Conservation (phyloP, 2,113 vertebrate genomes). For the Erythrocercus mccallii region DNA sequence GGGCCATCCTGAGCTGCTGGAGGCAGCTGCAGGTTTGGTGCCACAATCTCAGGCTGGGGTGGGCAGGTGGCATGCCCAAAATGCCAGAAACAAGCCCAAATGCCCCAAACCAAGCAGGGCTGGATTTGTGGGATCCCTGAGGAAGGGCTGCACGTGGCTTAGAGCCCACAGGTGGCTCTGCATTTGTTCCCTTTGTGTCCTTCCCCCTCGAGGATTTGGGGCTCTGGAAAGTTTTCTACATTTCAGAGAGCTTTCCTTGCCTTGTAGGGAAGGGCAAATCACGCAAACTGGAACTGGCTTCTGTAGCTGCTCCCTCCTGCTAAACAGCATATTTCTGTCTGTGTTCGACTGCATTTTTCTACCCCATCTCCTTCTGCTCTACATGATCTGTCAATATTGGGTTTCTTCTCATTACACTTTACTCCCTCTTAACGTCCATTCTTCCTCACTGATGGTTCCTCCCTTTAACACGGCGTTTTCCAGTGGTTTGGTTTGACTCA, state of each 20-base stretch:
- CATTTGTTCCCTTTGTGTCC: background rate
- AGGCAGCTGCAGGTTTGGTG: background rate
- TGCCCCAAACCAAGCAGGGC: background rate
- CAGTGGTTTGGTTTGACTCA: background rate
- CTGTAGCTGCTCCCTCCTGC: background rate
- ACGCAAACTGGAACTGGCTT: background rate
- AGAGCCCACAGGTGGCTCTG: background rate
- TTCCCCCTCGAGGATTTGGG: background rate
- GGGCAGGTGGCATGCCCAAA: background rate
- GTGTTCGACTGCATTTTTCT: background rate
- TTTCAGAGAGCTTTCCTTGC: background rate
- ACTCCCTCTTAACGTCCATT: background rate
- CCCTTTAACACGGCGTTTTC: background rate
- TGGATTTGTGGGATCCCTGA: background rate
- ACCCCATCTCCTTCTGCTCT: constrained; percentile 26
- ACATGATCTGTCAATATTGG: constrained; percentile 20
- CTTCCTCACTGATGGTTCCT: background rate
- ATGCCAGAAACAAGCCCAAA: no score
- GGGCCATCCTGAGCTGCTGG: rapidly evolving
- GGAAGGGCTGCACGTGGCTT: rapidly evolving
- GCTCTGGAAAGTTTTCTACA: background rate
- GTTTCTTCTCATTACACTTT: constrained; percentile 16
- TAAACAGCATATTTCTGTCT: constrained; percentile 23
- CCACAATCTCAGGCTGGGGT: rapidly evolving
- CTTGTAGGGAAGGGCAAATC: background rate